Evolutionary conservation across 2,113 vertebrate genomes (phyloP), one percentile per base, ranked within the genome.

Genomic region (Sapajus apella): DNA sequence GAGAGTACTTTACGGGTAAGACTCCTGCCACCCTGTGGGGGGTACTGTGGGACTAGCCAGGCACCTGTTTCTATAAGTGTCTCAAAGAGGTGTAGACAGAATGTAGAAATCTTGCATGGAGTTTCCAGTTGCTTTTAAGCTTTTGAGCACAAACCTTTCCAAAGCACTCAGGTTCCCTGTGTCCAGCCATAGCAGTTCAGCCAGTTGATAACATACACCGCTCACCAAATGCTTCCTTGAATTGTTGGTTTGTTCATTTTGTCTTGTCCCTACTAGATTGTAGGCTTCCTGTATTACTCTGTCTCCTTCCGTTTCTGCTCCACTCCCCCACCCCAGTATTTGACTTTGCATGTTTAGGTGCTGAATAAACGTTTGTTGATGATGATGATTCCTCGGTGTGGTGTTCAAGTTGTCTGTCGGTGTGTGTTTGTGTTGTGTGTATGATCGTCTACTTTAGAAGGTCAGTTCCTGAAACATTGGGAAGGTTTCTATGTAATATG

Each of bases 1-100:
- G 99, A 98, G 99, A 99, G 97, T 99, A 98, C 98, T 99, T 99
- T 98, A 99, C 99, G 99, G 99, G 99, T 99, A 97, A 97, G 98
- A 86, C 64, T 83, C 86, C 68, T 30, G 68, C 21, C 47, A 6
- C 27, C 21, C 6, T 3, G 76, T 21, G 3, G 0, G 18, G 10
- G n/a, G 90, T 89, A 32, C 25, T 3, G 0, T 27, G 84, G 75
- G 68, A 55, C 12, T 27, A 86, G 61, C 47, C 70, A 58, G 73
- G 32, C 3, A 20, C 23, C 56, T 92, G 5, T 45, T 45, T 27
- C 52, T 58, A 2, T 52, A 47, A 77, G 32, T 52, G 30, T 77
- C 73, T 82, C 91, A 66, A 52, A 73, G 66, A 93, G 43, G 80
- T 55, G 27, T 75, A 91, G n/a, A 6, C 2, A 77, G 91, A 70